phyloP scores from a whole-genome alignment of 2,888 invertebrate genomes.

The Keiferia lycopersicella region DNA sequence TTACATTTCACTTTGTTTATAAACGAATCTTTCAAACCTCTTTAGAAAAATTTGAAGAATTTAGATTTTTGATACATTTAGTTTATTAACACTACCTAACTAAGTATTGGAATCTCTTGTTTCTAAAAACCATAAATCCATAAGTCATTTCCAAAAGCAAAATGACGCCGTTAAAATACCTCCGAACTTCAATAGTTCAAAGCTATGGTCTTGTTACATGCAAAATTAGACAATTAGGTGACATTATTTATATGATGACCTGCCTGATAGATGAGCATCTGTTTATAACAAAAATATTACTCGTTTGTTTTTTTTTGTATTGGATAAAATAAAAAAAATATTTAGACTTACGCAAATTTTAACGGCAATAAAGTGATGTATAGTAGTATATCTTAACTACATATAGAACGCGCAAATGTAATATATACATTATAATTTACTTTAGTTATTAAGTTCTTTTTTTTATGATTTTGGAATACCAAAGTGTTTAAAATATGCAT shows the following conservation, averaged over 20 bases:
- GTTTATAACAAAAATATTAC: not conserved
- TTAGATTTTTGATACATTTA: conserved; percentile 63
- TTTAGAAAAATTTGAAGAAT: conserved; percentile 75
- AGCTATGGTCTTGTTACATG: not conserved
- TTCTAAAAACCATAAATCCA: not conserved
- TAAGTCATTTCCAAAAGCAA: conserved; percentile 8
- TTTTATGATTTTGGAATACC: conserved; percentile 39
- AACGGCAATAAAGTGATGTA: no score
- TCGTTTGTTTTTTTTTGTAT: not conserved
- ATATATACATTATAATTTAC: conserved; percentile 1
- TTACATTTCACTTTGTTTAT: conserved; percentile 40
- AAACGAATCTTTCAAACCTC: conserved; percentile 57
- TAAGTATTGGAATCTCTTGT: not conserved
- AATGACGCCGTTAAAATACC: conserved; percentile 21
- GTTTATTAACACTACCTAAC: conserved; percentile 9
- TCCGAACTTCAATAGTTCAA: not conserved
- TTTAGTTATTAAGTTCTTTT: conserved; percentile 1
- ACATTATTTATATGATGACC: no score
- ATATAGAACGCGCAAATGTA: not conserved
- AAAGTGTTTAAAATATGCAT: conserved; percentile 47
- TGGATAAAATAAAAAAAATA: no score
- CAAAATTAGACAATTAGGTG: no score
- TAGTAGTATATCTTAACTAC: no score
- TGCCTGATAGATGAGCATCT: no score
- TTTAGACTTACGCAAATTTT: no score